Conservation (phyloP, 2,797 vertebrate species). For the Pyrocephalus nanus region DNA sequence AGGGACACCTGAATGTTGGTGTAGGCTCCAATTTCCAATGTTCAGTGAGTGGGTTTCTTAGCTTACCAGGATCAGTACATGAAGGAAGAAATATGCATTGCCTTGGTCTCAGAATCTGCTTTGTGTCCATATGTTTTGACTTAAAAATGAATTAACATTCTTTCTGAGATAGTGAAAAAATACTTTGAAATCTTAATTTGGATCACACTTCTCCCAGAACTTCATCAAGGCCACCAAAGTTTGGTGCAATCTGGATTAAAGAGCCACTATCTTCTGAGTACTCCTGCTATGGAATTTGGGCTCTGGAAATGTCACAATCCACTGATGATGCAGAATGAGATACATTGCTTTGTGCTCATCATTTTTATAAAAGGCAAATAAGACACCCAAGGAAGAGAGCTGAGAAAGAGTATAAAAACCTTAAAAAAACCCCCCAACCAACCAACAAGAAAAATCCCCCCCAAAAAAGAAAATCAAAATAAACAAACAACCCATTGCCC, state of each 20-base stretch:
- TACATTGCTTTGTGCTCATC: neutral
- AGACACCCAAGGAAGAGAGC: neutral
- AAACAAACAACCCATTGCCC: rapidly evolving
- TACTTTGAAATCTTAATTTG: neutral
- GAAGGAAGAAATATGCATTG: neutral
- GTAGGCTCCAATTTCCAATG: neutral
- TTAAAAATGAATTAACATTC: neutral
- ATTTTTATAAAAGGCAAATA: neutral
- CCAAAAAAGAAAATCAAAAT: neutral
- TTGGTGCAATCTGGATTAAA: neutral
- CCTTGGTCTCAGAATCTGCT: neutral
- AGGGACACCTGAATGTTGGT: neutral
- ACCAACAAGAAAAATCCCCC: neutral
- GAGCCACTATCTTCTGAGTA: neutral
- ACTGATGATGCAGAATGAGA: neutral
- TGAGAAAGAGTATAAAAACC: neutral
- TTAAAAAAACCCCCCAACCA: neutral
- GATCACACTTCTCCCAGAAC: neutral
- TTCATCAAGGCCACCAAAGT: rapidly evolving
- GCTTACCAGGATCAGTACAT: neutral
- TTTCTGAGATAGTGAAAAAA: neutral
- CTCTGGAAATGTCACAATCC: neutral
- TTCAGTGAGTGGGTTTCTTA: neutral
- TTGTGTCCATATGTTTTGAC: neutral
- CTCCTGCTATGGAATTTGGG: neutral